Evolutionary conservation across 2,113 vertebrate species (phyloP).

Genomic region (Sebastes fasciatus): DNA sequence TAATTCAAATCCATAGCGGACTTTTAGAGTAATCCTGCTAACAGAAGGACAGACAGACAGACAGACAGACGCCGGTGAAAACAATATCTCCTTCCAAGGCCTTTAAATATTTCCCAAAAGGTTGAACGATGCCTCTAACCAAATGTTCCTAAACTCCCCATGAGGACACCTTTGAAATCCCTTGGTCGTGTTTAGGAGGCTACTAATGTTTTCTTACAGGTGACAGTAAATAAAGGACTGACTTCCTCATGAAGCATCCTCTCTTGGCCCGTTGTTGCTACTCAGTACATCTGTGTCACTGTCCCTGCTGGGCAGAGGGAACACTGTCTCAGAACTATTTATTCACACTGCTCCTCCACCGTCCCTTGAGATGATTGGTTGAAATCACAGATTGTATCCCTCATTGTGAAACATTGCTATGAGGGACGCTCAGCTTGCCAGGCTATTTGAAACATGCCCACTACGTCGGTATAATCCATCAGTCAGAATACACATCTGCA

Average conservation of each 20-base stretch:
- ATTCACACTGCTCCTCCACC: constrained; percentile 4
- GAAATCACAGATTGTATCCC: constrained; percentile 1
- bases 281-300: background rate
- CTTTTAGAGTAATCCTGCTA: no score
- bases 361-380: background rate
- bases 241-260: background rate
- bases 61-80: no score
- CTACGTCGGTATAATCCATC: constrained; percentile 4
- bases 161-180: background rate
- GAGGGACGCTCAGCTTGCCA: background rate
- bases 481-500: constrained; percentile 16
- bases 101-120: background rate
- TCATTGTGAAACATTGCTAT: background rate
- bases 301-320: constrained; percentile 5
- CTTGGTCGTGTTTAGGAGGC: background rate
- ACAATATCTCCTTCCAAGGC: no score
- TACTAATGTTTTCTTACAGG: background rate
- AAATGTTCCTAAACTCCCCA: background rate
- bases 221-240: background rate
- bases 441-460: background rate
- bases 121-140: background rate
- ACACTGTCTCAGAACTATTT: constrained; percentile 8
- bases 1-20: no score
- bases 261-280: background rate
- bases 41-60: no score